Evolutionary conservation across 2,888 invertebrate genomes (phyloP).

Genomic region (Ephialtes manifestator): DNA sequence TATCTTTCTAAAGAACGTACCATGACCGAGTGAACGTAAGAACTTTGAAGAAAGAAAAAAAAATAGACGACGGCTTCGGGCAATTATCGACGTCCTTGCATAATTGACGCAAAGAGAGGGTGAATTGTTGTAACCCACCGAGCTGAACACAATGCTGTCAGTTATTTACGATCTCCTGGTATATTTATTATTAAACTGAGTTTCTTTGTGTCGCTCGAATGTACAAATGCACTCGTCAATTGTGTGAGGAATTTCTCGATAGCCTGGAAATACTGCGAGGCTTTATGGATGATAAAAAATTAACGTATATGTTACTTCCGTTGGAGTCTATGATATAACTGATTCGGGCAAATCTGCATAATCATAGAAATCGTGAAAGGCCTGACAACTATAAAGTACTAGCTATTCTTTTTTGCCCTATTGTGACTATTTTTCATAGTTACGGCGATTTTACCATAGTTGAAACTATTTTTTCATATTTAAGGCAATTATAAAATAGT

Average conservation of each 20-base stretch:
- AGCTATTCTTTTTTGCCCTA: no score
- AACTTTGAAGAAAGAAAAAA: conserved; percentile 32
- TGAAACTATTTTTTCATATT: no score
- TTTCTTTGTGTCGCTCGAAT: background rate
- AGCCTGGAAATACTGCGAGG: conserved; percentile 72
- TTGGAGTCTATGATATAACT: background rate
- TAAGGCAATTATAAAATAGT: no score
- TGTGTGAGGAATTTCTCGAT: conserved; percentile 15
- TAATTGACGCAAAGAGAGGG: conserved; percentile 38
- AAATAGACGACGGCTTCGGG: conserved; percentile 47
- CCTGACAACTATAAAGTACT: no score
- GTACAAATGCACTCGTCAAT: background rate
- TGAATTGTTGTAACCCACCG: conserved; percentile 40
- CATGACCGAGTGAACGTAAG: conserved; percentile 33
- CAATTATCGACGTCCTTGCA: conserved; percentile 63
- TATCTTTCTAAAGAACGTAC: conserved; percentile 27
- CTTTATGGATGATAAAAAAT: conserved; percentile 62
- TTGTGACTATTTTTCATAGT: no score
- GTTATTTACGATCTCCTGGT: conserved; percentile 30
- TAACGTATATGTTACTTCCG: background rate
- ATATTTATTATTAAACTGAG: background rate
- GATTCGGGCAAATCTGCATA: conserved; percentile 48
- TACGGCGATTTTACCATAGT: no score
- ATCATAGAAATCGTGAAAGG: no score
- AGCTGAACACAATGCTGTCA: conserved; percentile 30